Evolutionary conservation across 2,113 vertebrate species (phyloP).

Genomic region (Mionectes macconnelli): DNA sequence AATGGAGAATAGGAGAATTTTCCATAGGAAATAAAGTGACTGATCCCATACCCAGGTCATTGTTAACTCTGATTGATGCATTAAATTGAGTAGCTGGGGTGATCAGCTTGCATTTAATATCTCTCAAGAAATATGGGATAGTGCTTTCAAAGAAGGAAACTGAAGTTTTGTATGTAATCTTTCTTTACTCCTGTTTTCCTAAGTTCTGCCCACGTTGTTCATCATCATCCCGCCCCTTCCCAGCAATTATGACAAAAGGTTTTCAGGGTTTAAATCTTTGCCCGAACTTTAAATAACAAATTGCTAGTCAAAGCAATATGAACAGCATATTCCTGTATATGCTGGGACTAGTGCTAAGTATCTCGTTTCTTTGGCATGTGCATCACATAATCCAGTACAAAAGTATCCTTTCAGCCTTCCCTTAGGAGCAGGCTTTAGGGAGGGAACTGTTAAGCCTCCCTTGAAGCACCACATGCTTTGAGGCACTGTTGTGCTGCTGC

Average conservation of each 20-base stretch:
- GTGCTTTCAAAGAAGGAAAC: background rate
- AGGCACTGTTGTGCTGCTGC: background rate
- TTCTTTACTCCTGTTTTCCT: background rate
- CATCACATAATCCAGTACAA: background rate
- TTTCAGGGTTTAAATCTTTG: slow-evolving; percentile 1
- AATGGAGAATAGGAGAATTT: background rate
- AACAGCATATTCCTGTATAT: background rate
- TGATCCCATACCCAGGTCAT: background rate
- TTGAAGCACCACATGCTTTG: accelerated
- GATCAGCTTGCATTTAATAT: background rate
- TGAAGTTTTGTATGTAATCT: background rate
- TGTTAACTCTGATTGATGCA: background rate
- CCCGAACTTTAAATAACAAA: slow-evolving; percentile 13
- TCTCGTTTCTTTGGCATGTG: background rate
- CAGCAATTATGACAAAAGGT: background rate
- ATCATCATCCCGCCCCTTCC: accelerated
- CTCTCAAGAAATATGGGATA: background rate
- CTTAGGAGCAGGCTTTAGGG: background rate
- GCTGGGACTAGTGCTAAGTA: background rate
- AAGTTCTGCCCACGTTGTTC: accelerated
- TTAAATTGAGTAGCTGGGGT: background rate
- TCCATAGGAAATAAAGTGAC: background rate
- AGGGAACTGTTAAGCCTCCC: background rate
- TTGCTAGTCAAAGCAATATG: slow-evolving; percentile 2
- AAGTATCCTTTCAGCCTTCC: background rate